Evolutionary conservation across 2,888 invertebrate genomes (phyloP), one percentile per base, ranked within the genome.

Genomic region (Limnephilus lunatus): DNA sequence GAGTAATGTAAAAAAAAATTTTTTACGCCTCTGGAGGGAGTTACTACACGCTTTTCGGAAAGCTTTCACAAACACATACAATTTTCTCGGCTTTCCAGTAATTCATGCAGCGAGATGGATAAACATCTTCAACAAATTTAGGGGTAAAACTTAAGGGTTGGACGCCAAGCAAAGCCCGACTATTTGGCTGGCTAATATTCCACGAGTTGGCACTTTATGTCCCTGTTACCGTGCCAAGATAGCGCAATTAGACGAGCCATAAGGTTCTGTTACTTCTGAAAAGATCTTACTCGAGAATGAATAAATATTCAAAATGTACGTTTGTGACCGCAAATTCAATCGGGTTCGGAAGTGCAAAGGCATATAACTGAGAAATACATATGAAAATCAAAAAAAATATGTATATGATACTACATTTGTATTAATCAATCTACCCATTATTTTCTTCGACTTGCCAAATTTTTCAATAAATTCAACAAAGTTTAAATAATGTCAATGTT

Each of bases 221-320:
- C 90, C 87, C 89, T 91, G 92, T 89, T 85, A 90, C 44, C 35
- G 83, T 92, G 93, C 92, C 93, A 93, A 92, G 91, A 91, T 81
- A 90, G 90, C 88, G 92, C 92, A 90, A 89, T 92, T 89, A 92
- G 92, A 93, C 91, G 87, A 91, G 91, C 85, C 91, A 53, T 53
- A 53, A 53, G 53, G 19, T 53, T 53, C 19, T 53, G 15, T 91
- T 53, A 92, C 81, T 90, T 92, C 91, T 32, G 82, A 31, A 19
- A 19, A 53, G 82, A 32, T 32, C 31, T 92, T 92, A 93, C 92
- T 93, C 92, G 92, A 92, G 91, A 91, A 92, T 92, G 91, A 93
- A 93, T 93, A 93, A 91, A 92, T 92, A 86, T 92, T 93, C 90
- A 68, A 89, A 92, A 92, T 53, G 90, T 83, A 81, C 44, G 53